These are phyloP conservation scores for Lycaena phlaeas DNA, from an alignment of 2,888 invertebrate genomes.

Conservation along the genomic window DNA sequence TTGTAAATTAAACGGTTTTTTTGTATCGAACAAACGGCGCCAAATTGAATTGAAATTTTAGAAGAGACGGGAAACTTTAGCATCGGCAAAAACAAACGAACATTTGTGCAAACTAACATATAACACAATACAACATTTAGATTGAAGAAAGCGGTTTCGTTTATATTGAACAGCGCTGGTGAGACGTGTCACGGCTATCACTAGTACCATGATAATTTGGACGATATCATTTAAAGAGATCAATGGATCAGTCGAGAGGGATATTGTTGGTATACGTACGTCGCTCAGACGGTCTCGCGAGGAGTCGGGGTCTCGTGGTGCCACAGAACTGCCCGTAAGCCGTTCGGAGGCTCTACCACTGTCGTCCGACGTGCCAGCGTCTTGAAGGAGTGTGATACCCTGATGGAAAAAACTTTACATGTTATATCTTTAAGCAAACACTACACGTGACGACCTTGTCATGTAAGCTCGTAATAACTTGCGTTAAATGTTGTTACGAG, in stretches of 20 bases:
- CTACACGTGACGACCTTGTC: no score
- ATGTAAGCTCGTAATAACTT: no score
- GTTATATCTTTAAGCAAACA: constrained; percentile 16
- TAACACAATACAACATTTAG: constrained; percentile 17
- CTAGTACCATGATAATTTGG: background rate
- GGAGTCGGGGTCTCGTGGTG: constrained; percentile 85
- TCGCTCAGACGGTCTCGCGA: constrained; percentile 89
- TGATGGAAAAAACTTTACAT: constrained; percentile 48
- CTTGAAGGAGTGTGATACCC: constrained; percentile 82
- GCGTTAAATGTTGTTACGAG: no score
- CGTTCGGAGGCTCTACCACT: constrained; percentile 87
- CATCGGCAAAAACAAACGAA: constrained; percentile 19
- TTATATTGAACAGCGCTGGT: background rate
- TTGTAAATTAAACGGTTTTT: constrained; percentile 4
- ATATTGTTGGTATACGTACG: constrained; percentile 73
- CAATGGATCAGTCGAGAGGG: background rate
- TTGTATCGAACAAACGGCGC: constrained; percentile 4
- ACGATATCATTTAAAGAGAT: background rate
- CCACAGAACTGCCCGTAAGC: constrained; percentile 82
- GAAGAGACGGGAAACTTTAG: constrained; percentile 44
- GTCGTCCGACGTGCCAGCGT: constrained; percentile 89
- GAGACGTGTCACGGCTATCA: background rate
- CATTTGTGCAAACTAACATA: constrained; percentile 15
- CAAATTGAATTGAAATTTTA: constrained; percentile 9
- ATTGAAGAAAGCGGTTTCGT: constrained; percentile 6